phyloP scores from a whole-genome alignment of 2,113 vertebrate genomes.

The Conger conger region DNA sequence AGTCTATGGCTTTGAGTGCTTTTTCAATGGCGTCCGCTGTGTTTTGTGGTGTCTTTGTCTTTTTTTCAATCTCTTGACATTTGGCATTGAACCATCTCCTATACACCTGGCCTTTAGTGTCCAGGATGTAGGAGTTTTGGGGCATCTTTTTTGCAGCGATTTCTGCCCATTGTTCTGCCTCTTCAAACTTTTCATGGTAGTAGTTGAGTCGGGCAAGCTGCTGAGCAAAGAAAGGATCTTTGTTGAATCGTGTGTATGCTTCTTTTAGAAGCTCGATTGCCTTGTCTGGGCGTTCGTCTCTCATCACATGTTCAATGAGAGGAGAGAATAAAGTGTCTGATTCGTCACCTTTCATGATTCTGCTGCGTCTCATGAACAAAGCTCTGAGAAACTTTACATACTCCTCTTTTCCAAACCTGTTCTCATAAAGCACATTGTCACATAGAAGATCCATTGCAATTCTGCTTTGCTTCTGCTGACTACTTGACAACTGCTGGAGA shows the following conservation, averaged over 20 bases:
- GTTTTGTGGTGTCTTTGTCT: slow-evolving; percentile 22
- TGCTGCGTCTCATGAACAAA: slow-evolving; percentile 66
- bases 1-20: slow-evolving; percentile 64
- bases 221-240: slow-evolving; percentile 67
- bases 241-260: slow-evolving; percentile 57
- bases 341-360: slow-evolving; percentile 64
- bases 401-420: slow-evolving; percentile 61
- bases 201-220: slow-evolving; percentile 69
- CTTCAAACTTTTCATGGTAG: slow-evolving; percentile 58
- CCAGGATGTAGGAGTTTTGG: slow-evolving; percentile 57
- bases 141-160: slow-evolving; percentile 55
- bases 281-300: slow-evolving; percentile 54
- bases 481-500: slow-evolving; percentile 57
- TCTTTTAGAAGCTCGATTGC: slow-evolving; percentile 64
- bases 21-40: slow-evolving; percentile 46
- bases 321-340: slow-evolving; percentile 66
- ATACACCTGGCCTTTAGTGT: slow-evolving; percentile 71
- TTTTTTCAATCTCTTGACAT: slow-evolving; percentile 47
- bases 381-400: slow-evolving; percentile 60
- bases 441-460: slow-evolving; percentile 59
- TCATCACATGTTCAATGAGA: slow-evolving; percentile 60
- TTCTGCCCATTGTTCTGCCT: slow-evolving; percentile 59
- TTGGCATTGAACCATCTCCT: slow-evolving; percentile 57
- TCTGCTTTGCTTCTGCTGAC: slow-evolving; percentile 52
- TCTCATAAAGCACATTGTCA: slow-evolving; percentile 57